Conservation (phyloP, 2,888 invertebrate species). For the Itoplectis maculator region DNA sequence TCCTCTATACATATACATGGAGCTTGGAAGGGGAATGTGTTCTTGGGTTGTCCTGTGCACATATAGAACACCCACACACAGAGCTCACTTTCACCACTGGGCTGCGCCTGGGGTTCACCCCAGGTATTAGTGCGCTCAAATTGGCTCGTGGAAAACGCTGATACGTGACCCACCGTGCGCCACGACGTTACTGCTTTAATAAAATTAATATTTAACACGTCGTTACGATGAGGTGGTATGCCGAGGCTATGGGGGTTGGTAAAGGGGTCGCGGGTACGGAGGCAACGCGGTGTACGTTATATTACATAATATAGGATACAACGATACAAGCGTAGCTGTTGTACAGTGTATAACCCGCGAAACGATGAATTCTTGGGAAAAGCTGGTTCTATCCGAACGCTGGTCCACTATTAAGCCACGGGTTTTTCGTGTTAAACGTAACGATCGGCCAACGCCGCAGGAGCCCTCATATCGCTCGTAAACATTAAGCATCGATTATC, state of each 20-base stretch:
- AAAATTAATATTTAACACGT: conserved; percentile 50
- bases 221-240: conserved; percentile 18
- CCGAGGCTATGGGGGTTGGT: neutral
- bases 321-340: neutral
- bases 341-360: conserved; percentile 18
- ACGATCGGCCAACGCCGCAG: conserved; percentile 47
- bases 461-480: conserved; percentile 66
- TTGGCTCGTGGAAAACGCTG: conserved; percentile 47
- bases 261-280: neutral
- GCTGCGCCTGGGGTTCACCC: conserved; percentile 27
- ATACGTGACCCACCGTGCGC: conserved; percentile 31
- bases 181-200: conserved; percentile 26
- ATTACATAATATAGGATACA: conserved; percentile 24
- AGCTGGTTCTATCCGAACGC: conserved; percentile 24
- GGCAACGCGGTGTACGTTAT: conserved; percentile 15
- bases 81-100: neutral
- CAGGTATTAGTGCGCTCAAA: conserved; percentile 42
- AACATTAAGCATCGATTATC: conserved; percentile 79
- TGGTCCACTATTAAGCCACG: neutral
- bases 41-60: neutral
- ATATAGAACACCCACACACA: neutral
- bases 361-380: conserved; percentile 36
- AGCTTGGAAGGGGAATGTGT: conserved; percentile 20
- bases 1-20: neutral
- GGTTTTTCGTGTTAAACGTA: conserved; percentile 47